Evolutionary conservation across 2,888 invertebrate species (phyloP).

Genomic region (Junonia oenone): DNA sequence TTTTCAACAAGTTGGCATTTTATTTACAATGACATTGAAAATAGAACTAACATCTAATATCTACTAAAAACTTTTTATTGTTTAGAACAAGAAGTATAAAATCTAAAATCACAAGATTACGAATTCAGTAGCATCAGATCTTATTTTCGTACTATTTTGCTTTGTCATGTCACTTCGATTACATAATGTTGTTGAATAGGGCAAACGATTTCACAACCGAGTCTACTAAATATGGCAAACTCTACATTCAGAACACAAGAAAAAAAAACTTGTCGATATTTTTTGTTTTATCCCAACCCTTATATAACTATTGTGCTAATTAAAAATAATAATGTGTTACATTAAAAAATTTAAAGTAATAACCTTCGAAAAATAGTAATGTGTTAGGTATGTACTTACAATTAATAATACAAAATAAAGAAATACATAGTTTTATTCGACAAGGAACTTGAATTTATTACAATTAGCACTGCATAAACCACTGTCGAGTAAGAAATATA

Average conservation of each 20-base stretch:
- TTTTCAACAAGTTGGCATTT: slow-evolving; percentile 79
- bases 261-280: slow-evolving; percentile 36
- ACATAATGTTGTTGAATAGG: slow-evolving; percentile 17
- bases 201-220: slow-evolving; percentile 20
- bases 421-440: slow-evolving; percentile 42
- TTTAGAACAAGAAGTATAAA: slow-evolving; percentile 80
- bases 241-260: slow-evolving; percentile 6
- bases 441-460: slow-evolving; percentile 63
- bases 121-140: slow-evolving; percentile 68
- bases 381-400: slow-evolving; percentile 59
- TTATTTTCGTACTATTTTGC: slow-evolving; percentile 39
- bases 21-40: slow-evolving; percentile 80
- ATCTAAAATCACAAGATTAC: slow-evolving; percentile 77
- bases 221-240: slow-evolving; percentile 12
- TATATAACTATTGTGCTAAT: slow-evolving; percentile 72
- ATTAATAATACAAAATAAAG: slow-evolving; percentile 52
- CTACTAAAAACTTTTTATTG: slow-evolving; percentile 77
- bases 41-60: slow-evolving; percentile 79
- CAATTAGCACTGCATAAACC: slow-evolving; percentile 42
- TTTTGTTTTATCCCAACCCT: slow-evolving; percentile 53
- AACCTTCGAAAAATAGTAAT: slow-evolving; percentile 74
- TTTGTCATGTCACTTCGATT: slow-evolving; percentile 36
- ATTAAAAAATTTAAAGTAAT: slow-evolving; percentile 56
- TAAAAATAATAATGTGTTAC: slow-evolving; percentile 57
- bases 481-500: slow-evolving; percentile 37